phyloP scores from a whole-genome alignment of 2,113 vertebrate species.

The Gila orcuttii region DNA sequence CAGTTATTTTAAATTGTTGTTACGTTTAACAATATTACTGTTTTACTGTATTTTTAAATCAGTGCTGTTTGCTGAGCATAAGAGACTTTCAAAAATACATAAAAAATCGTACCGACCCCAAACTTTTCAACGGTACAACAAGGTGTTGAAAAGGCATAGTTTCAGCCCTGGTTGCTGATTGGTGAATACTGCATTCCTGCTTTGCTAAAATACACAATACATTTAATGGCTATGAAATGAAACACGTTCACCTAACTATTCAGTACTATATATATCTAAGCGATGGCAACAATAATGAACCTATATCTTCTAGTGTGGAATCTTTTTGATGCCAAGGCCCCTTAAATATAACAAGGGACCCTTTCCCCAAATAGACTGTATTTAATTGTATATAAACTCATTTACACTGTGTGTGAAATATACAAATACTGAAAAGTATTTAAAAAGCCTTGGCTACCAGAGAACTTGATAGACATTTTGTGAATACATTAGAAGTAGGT shows the following conservation, averaged over 20 bases:
- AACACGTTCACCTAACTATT: not conserved
- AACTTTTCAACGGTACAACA: not conserved
- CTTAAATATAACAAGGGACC: not conserved
- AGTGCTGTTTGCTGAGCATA: not conserved
- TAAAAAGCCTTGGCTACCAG: not conserved
- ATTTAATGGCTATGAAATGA: not conserved
- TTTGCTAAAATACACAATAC: not conserved
- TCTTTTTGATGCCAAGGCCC: not conserved
- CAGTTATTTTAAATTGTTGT: not conserved
- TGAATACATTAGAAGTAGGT: not conserved
- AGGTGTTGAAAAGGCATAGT: not conserved
- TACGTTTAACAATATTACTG: not conserved
- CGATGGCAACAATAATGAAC: not conserved
- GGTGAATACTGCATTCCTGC: not conserved
- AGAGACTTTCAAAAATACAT: not conserved
- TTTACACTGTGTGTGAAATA: not conserved
- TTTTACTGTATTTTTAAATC: not conserved
- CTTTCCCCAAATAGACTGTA: too few relatives aligned
- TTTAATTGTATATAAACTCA: not conserved
- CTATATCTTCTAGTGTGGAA: not conserved
- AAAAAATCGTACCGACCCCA: not conserved
- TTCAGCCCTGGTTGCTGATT: not conserved
- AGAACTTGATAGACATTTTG: not conserved
- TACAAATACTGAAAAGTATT: not conserved
- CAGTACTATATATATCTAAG: not conserved